Conservation (phyloP, 2,113 vertebrate genomes). For the Connochaetes taurinus region DNA sequence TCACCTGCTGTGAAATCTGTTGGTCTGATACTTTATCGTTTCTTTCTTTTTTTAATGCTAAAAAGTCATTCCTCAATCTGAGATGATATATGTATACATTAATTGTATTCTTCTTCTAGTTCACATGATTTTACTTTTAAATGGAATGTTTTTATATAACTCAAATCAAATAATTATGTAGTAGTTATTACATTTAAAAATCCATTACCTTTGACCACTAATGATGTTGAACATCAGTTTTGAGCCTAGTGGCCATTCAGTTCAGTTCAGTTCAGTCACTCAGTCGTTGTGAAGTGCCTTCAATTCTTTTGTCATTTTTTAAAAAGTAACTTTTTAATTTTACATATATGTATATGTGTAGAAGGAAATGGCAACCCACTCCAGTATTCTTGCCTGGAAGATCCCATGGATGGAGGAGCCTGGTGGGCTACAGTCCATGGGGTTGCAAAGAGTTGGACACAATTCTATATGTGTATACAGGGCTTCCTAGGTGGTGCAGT, state of each 20-base stretch:
- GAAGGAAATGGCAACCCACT: background rate
- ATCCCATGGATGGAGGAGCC: background rate
- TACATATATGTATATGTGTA: background rate
- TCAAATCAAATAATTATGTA: background rate
- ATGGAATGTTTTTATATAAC: background rate
- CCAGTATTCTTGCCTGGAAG: background rate
- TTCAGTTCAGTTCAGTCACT: no score
- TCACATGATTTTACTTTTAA: background rate
- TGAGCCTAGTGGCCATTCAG: background rate
- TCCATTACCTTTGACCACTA: background rate
- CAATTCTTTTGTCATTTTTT: background rate
- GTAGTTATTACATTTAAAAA: background rate
- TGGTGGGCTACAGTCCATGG: background rate
- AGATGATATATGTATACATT: background rate
- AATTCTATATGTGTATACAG: background rate
- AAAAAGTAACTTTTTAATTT: background rate
- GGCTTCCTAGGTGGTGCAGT: background rate
- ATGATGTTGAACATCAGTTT: background rate
- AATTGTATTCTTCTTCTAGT: background rate
- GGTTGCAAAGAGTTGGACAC: fast-evolving
- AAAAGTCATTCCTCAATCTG: background rate
- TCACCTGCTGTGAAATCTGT: background rate
- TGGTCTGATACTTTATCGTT: background rate
- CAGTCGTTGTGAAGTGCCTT: background rate
- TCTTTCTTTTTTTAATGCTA: background rate